Evolutionary conservation across 1,140 invertebrate species (phyloP), one percentile per base, ranked within the genome.

Genomic region (Pachyrhynchus sulphureomaculatus): DNA sequence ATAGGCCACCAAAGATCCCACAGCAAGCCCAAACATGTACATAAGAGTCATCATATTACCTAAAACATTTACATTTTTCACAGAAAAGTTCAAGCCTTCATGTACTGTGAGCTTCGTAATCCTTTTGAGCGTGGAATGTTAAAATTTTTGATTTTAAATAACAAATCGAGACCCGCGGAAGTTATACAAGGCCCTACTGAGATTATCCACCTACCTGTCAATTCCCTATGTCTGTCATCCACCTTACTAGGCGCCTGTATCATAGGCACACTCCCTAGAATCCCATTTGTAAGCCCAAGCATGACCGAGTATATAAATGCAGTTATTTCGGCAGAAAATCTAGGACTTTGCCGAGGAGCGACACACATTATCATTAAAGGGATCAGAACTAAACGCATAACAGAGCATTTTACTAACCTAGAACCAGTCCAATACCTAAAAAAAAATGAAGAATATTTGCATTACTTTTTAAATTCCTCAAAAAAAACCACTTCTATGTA

Each of bases 31-130:
- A 34, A 91, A 83, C 70, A 88, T 93, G 72, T 96, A 96, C 0
- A 90, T 91, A 0, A 95, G 71, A 0, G 92, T 95, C 92, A 96
- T 96, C 67, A 95, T 92, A 68, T 96, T 95, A 49, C 92, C 92
- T 86, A 80, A 48, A 78, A 53, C 67, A 48, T 15, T 10, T 33
- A n/a, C 3, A 54, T 20, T 41, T 17, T 52, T 34, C 6, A 17
- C 24, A 10, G n/a, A 34, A 15, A 17, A 9, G 33, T 2, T 13
- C 8, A 58, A 17, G 33, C 9, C 32, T 58, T 0, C n/a, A 29
- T n/a, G n/a, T n/a, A n/a, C n/a, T n/a, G n/a, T n/a, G n/a, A n/a
- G n/a, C n/a, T n/a, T n/a, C n/a, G n/a, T n/a, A n/a, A n/a, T n/a
- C n/a, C n/a, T n/a, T n/a, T n/a, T n/a, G n/a, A 45, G n/a, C 18